Percentiles rank a stretch among this genome's conserved stretches.
phyloP scores from a whole-genome alignment of 2,797 vertebrate species.

The Chelonia mydas region DNA sequence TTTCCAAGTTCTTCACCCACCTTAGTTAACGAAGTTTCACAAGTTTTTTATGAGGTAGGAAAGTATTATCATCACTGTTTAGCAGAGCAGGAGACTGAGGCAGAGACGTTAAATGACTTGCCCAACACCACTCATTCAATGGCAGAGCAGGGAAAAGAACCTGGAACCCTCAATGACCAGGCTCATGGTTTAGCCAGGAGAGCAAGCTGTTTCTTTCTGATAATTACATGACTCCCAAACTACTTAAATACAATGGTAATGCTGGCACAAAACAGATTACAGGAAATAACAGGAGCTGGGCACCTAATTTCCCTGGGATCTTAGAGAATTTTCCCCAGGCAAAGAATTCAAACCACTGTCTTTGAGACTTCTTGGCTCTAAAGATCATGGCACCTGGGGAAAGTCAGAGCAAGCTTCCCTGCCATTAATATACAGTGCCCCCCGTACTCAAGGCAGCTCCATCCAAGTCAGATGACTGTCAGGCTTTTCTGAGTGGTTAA shows the following conservation, averaged over 20 bases:
- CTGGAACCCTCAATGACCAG: not conserved
- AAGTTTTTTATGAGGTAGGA: not conserved
- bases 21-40: not conserved
- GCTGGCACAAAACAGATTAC: not conserved
- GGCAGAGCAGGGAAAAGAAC: not conserved
- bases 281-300: not conserved
- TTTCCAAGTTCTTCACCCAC: not conserved
- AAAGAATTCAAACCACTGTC: not conserved
- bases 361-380: not conserved
- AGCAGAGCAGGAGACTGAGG: not conserved
- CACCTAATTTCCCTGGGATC: not conserved
- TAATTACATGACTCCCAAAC: not conserved
- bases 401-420: not conserved
- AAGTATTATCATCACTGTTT: not conserved
- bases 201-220: rapidly evolving
- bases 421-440: not conserved
- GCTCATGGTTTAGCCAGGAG: not conserved
- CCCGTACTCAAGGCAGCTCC: not conserved
- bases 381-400: not conserved
- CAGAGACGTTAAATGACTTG: not conserved
- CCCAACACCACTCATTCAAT: not conserved
- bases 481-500: not conserved
- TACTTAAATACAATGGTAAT: not conserved
- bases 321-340: not conserved
- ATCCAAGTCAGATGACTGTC: not conserved